A percentile compares a stretch with the other conserved stretches of the same genome.
Conservation (phyloP, 2,797 vertebrate species). For the Leucoraja ocellata region DNA sequence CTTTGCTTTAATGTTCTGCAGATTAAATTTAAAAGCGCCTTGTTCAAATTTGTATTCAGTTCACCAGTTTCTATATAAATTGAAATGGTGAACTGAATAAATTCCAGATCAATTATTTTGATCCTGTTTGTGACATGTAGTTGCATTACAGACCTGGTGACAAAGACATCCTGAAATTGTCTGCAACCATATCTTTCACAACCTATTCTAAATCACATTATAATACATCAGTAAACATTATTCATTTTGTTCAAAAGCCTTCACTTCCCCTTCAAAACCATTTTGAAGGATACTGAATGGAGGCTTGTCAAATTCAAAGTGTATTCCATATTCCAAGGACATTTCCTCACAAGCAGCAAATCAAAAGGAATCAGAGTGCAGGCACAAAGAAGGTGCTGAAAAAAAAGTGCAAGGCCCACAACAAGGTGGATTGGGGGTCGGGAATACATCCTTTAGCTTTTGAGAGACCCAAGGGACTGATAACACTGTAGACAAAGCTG, state of each 20-base stretch:
- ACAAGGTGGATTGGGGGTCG: no score
- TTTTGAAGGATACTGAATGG: not conserved
- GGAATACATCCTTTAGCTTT: no score
- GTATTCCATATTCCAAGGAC: not conserved
- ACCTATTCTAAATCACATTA: not conserved
- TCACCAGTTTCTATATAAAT: not conserved
- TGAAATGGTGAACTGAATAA: slow-evolving; percentile 17
- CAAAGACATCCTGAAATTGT: slow-evolving; percentile 8
- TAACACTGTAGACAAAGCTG: no score
- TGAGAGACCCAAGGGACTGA: no score
- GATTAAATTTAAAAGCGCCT: not conserved
- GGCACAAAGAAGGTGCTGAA: no score
- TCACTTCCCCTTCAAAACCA: not conserved
- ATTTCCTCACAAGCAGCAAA: not conserved
- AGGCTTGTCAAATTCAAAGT: not conserved
- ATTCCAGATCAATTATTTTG: slow-evolving; percentile 17
- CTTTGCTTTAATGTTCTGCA: not conserved
- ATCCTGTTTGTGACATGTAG: slow-evolving; percentile 3
- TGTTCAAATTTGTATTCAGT: not conserved
- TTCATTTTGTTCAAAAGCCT: slow-evolving; percentile 12
- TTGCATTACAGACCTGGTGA: not conserved
- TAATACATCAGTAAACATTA: not conserved
- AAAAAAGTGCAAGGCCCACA: no score
- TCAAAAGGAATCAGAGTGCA: not conserved
- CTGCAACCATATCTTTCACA: not conserved